These are phyloP conservation scores for Coryphaenoides rupestris DNA, from an alignment of 2,113 vertebrate genomes.

Conservation along the genomic window DNA sequence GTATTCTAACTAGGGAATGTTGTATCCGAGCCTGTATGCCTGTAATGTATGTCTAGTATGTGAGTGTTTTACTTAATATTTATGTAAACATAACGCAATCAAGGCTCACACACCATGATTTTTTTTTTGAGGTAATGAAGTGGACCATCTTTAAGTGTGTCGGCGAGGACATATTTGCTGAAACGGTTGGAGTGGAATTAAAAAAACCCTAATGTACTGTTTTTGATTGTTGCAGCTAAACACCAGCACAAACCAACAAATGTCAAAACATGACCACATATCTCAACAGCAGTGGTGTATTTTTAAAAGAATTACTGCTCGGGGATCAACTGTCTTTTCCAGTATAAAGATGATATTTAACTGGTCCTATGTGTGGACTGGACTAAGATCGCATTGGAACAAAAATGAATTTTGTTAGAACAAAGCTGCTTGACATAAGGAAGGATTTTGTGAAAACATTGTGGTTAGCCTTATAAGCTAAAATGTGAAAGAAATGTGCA, in stretches of 20 bases:
- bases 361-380: background rate
- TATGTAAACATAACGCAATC: constrained; percentile 65
- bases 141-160: constrained; percentile 38
- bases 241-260: background rate
- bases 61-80: constrained; percentile 33
- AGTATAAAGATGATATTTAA: background rate
- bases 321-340: background rate
- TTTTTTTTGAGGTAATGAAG: constrained; percentile 20
- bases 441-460: constrained; percentile 2
- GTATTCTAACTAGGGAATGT: constrained; percentile 11
- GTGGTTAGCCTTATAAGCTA: background rate
- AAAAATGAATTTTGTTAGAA: background rate
- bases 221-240: background rate
- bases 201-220: background rate
- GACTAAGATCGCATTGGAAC: constrained; percentile 17
- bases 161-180: no score
- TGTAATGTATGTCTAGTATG: constrained; percentile 32
- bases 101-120: constrained; percentile 54
- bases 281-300: constrained; percentile 1
- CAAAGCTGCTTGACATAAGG: constrained; percentile 30
- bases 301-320: background rate
- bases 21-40: constrained; percentile 37
- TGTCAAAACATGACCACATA: background rate
- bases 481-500: no score
- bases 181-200: background rate